Percentiles rank a stretch among this genome's conserved stretches.
phyloP scores from a whole-genome alignment of 2,888 invertebrate species.

The Rotaria sp. region DNA sequence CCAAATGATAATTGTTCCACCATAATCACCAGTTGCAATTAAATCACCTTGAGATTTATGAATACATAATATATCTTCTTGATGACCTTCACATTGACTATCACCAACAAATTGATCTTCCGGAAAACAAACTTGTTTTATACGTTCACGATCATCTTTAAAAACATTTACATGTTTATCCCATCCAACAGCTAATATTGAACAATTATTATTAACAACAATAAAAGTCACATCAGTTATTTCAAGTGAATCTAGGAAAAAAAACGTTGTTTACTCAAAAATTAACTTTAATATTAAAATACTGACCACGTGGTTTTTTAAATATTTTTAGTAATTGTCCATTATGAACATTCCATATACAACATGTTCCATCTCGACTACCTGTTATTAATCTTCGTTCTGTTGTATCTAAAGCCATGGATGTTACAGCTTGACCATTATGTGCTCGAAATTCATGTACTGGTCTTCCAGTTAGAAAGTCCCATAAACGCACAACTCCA shows the following conservation, averaged over 20 bases:
- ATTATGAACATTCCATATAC: slow-evolving; percentile 56
- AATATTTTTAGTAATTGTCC: slow-evolving; percentile 53
- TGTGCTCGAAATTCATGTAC: slow-evolving; percentile 56
- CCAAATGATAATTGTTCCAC: slow-evolving; percentile 55
- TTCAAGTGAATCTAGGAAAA: slow-evolving; percentile 18
- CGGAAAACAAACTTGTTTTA: slow-evolving; percentile 48
- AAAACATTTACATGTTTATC: slow-evolving; percentile 54
- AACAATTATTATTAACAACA: slow-evolving; percentile 44
- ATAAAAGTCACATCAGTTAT: slow-evolving; percentile 35
- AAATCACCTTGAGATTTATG: slow-evolving; percentile 53
- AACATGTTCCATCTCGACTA: slow-evolving; percentile 52
- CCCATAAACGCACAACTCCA: slow-evolving; percentile 55
- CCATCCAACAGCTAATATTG: slow-evolving; percentile 56
- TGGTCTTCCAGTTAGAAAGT: slow-evolving; percentile 53
- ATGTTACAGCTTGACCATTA: slow-evolving; percentile 53
- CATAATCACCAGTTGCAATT: slow-evolving; percentile 55
- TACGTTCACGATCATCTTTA: slow-evolving; percentile 48
- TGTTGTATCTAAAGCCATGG: slow-evolving; percentile 54
- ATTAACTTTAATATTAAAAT: no score
- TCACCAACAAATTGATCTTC: slow-evolving; percentile 53
- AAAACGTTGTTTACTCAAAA: neutral
- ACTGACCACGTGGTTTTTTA: slow-evolving; percentile 43
- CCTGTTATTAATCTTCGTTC: slow-evolving; percentile 54
- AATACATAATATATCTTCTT: slow-evolving; percentile 53
- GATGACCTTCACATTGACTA: slow-evolving; percentile 53